phyloP scores from a whole-genome alignment of 1,140 invertebrate genomes.

The Pseudomyrmex cubaensis region DNA sequence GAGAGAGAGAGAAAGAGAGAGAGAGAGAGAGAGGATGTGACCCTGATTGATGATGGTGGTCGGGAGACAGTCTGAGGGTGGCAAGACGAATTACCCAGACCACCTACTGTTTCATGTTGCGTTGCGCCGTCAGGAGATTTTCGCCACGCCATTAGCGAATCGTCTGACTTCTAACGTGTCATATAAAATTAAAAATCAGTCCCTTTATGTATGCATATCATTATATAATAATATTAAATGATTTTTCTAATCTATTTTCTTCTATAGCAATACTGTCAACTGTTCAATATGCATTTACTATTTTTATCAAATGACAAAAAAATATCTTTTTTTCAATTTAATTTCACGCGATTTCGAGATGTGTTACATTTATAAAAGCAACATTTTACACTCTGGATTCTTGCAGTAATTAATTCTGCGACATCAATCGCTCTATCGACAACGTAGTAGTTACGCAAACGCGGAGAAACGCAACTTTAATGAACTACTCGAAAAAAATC shows the following conservation, averaged over 20 bases:
- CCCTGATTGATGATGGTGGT: conserved; percentile 84
- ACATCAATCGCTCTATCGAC: background rate
- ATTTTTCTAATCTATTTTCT: background rate
- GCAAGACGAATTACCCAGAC: conserved; percentile 84
- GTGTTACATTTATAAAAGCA: background rate
- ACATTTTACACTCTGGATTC: background rate
- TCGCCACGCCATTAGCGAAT: conserved; percentile 68
- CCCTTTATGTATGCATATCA: background rate
- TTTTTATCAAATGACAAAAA: too few species aligned
- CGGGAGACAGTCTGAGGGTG: conserved; percentile 81
- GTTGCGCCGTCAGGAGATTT: conserved; percentile 75
- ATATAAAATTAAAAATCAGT: conserved; percentile 64
- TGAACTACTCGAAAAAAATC: conserved; percentile 32
- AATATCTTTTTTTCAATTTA: too few species aligned
- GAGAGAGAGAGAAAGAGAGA: too few species aligned
- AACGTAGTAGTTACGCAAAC: background rate
- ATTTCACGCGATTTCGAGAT: background rate
- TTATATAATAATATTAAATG: background rate
- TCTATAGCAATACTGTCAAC: background rate
- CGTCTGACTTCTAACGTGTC: conserved; percentile 63
- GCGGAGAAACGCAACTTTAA: background rate
- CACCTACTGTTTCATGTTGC: conserved; percentile 80
- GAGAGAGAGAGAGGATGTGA: conserved; percentile 65
- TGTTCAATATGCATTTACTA: background rate
- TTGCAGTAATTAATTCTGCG: background rate